phyloP scores from a whole-genome alignment of 2,888 invertebrate genomes.

The Lymantria monacha region DNA sequence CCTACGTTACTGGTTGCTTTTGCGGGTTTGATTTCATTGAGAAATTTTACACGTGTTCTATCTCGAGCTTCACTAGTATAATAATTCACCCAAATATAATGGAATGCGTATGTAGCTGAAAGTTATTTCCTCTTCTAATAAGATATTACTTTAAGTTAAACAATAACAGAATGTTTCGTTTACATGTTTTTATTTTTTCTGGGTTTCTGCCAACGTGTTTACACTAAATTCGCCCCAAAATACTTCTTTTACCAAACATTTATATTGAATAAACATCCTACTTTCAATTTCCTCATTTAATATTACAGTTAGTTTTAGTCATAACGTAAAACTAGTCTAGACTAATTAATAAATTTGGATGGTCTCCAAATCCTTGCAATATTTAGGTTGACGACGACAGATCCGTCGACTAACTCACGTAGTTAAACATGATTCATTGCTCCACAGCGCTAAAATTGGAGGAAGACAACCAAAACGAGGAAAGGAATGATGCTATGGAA shows the following conservation, averaged over 20 bases:
- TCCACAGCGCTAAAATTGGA: constrained; percentile 82
- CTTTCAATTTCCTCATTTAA: constrained; percentile 15
- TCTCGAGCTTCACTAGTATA: too few relatives aligned
- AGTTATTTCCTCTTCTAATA: background rate
- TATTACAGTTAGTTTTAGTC: constrained; percentile 22
- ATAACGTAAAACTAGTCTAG: constrained; percentile 37
- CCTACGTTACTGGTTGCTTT: too few relatives aligned
- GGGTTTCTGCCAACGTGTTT: constrained; percentile 16
- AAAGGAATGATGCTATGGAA: constrained; percentile 64
- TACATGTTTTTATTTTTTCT: constrained; percentile 3
- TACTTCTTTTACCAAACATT: background rate
- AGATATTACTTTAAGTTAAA: constrained; percentile 3
- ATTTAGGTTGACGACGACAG: constrained; percentile 40
- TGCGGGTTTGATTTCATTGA: too few relatives aligned
- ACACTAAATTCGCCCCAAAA: background rate
- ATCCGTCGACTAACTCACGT: constrained; percentile 21
- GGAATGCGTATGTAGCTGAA: too few relatives aligned
- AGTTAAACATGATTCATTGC: constrained; percentile 37
- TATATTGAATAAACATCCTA: background rate
- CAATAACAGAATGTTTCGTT: constrained; percentile 4
- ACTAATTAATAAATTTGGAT: constrained; percentile 44
- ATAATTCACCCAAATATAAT: too few relatives aligned
- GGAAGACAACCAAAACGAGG: constrained; percentile 76
- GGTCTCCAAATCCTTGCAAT: constrained; percentile 46
- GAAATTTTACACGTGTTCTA: too few relatives aligned